Evolutionary conservation across 2,888 invertebrate genomes (phyloP).

Genomic region (Hemithea aestivaria): DNA sequence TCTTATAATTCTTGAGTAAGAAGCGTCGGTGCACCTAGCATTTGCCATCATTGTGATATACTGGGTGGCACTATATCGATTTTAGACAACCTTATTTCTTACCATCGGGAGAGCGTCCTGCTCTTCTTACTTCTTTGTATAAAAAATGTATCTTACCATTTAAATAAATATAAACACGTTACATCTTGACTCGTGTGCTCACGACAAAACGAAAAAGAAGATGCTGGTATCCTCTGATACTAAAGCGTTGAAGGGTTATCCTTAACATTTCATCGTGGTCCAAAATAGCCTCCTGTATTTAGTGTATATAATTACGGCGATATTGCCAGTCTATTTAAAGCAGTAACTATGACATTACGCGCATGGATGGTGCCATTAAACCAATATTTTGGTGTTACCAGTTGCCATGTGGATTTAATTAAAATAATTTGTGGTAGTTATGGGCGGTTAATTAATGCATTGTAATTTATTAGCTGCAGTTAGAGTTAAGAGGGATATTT

Average conservation of each 20-base stretch:
- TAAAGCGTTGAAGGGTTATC: slow-evolving; percentile 5
- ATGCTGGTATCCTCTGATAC: neutral
- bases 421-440: slow-evolving; percentile 16
- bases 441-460: slow-evolving; percentile 18
- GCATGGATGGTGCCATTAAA: slow-evolving; percentile 18
- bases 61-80: too few species aligned
- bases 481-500: neutral
- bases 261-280: slow-evolving; percentile 1
- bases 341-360: slow-evolving; percentile 17
- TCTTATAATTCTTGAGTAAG: too few species aligned
- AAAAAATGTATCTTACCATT: too few species aligned
- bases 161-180: too few species aligned
- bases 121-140: too few species aligned
- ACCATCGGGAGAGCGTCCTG: too few species aligned
- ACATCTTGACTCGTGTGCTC: too few species aligned
- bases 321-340: slow-evolving; percentile 21
- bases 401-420: slow-evolving; percentile 11
- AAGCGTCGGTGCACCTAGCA: too few species aligned
- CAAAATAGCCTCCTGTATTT: slow-evolving; percentile 14
- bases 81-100: too few species aligned
- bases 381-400: slow-evolving; percentile 11
- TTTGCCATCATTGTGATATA: too few species aligned
- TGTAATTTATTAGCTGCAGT: slow-evolving; percentile 5
- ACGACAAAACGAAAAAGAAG: too few species aligned
- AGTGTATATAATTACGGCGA: slow-evolving; percentile 15